A percentile compares a stretch with the other conserved stretches of the same genome.
phyloP scores from a whole-genome alignment of 1,140 invertebrate genomes.

The Ceratina calcarata region DNA sequence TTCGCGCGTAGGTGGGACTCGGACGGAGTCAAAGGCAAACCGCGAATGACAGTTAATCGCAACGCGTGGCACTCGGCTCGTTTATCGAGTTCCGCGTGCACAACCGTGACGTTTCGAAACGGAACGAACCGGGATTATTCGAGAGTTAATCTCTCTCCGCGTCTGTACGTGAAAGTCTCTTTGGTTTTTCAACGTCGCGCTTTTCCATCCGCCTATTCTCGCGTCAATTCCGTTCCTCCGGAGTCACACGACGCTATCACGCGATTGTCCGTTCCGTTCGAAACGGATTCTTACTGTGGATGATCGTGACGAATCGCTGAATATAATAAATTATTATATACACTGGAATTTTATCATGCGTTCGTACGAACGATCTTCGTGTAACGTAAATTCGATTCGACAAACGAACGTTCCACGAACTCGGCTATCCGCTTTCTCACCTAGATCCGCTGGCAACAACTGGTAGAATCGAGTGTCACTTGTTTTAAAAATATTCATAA shows the following conservation, averaged over 20 bases:
- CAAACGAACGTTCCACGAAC: too few species aligned
- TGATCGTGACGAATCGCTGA: too few species aligned
- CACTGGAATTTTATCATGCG: too few species aligned
- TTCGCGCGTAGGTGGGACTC: conserved; percentile 25
- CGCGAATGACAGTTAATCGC: conserved; percentile 75
- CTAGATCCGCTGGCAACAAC: too few species aligned
- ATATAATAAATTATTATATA: too few species aligned
- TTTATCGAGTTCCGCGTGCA: conserved; percentile 54
- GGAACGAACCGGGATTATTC: conserved; percentile 64
- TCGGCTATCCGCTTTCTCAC: too few species aligned
- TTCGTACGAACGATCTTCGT: too few species aligned
- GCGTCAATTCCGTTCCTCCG: background rate
- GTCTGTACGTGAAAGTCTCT: background rate
- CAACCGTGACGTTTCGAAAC: conserved; percentile 16
- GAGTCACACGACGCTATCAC: background rate
- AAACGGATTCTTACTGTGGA: too few species aligned
- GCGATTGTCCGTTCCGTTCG: background rate
- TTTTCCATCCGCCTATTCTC: background rate
- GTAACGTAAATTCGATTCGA: too few species aligned
- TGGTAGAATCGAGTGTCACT: too few species aligned
- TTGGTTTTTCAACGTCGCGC: background rate
- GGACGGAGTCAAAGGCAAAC: conserved; percentile 64
- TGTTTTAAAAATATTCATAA: too few species aligned
- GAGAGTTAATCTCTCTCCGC: conserved; percentile 59
- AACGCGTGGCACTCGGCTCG: conserved; percentile 73